Percentiles rank a stretch among this genome's conserved stretches.
Evolutionary conservation across 2,113 vertebrate genomes (phyloP).

Genomic region (Pterophyllum scalare): DNA sequence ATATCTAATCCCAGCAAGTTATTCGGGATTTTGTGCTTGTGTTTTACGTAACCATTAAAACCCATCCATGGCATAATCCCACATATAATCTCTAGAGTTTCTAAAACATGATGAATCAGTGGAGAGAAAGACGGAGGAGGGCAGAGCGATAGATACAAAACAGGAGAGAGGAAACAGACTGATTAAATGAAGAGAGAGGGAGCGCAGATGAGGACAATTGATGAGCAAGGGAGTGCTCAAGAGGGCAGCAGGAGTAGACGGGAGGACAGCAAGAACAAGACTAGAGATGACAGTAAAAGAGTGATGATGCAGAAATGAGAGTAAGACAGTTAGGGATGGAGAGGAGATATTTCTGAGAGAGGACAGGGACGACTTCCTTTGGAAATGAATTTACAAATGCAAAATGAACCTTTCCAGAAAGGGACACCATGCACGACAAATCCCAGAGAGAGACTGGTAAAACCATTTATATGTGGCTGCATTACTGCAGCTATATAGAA

Average conservation of each 20-base stretch:
- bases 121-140: slow-evolving; percentile 11
- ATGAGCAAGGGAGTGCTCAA: slow-evolving; percentile 5
- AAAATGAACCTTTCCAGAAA: neutral
- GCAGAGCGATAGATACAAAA: neutral
- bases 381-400: slow-evolving; percentile 8
- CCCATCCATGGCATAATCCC: slow-evolving; percentile 75
- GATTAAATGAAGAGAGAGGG: slow-evolving; percentile 12
- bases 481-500: neutral
- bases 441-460: neutral
- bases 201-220: slow-evolving; percentile 19
- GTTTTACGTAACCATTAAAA: slow-evolving; percentile 85
- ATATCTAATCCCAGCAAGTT: slow-evolving; percentile 84
- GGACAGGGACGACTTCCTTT: slow-evolving; percentile 11
- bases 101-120: slow-evolving; percentile 55
- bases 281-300: neutral
- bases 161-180: slow-evolving; percentile 8
- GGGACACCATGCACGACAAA: neutral
- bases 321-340: slow-evolving; percentile 14
- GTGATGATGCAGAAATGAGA: neutral
- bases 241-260: slow-evolving; percentile 1
- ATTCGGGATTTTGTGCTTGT: slow-evolving; percentile 70
- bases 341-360: neutral
- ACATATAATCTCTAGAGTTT: slow-evolving; percentile 76
- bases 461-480: neutral
- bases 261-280: slow-evolving; percentile 3